Evolutionary conservation across 92 coral and sea anemone species (phyloP).

Genomic region (Phenganax stokvisi): DNA sequence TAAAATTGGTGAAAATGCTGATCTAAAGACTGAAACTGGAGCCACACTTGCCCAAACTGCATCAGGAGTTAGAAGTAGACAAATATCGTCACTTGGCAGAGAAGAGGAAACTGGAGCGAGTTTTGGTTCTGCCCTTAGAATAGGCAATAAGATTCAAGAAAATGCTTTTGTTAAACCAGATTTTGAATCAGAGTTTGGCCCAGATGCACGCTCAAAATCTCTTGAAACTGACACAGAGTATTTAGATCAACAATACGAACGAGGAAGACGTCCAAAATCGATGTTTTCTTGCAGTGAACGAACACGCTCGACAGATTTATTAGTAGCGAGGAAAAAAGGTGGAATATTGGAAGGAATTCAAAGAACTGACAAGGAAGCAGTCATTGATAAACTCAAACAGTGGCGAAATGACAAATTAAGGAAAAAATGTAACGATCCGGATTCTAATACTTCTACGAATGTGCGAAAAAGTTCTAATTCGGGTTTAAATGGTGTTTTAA

Average conservation of each 20-base stretch:
- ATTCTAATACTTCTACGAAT: too few relatives aligned
- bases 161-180: background rate
- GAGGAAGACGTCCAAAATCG: constrained; percentile 53
- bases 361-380: constrained; percentile 49
- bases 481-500: too few relatives aligned
- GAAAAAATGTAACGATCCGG: background rate
- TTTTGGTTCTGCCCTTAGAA: background rate
- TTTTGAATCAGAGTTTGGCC: background rate
- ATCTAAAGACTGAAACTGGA: background rate
- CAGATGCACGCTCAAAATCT: background rate
- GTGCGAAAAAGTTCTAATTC: too few relatives aligned
- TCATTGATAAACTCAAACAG: constrained; percentile 55
- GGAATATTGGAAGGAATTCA: constrained; percentile 29
- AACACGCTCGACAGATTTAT: constrained; percentile 48
- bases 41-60: too few relatives aligned
- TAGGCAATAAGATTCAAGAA: background rate
- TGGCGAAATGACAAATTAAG: constrained; percentile 50
- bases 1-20: background rate
- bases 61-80: too few relatives aligned
- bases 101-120: too few relatives aligned
- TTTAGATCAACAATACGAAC: background rate
- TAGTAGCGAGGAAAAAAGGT: constrained; percentile 24
- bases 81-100: too few relatives aligned
- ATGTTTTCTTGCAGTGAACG: constrained; percentile 49
- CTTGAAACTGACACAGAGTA: background rate